Conservation (phyloP, 2,113 vertebrate genomes). For the Centropus unirufus region DNA sequence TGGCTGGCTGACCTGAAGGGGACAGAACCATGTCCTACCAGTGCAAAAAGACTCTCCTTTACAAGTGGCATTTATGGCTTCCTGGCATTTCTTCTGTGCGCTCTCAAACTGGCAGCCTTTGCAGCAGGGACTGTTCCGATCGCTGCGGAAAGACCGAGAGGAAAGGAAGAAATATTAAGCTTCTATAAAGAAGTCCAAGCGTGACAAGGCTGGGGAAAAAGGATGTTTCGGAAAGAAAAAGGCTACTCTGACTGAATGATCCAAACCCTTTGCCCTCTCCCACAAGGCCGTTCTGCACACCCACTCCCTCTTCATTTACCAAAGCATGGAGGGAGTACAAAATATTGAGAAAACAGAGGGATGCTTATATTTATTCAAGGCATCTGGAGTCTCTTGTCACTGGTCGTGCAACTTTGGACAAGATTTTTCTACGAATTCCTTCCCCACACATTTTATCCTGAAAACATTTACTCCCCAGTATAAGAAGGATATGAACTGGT, state of each 20-base stretch:
- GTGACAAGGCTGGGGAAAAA: background rate
- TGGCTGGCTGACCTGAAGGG: background rate
- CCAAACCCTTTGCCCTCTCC: background rate
- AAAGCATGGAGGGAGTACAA: background rate
- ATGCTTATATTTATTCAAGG: background rate
- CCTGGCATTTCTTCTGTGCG: conserved; percentile 89
- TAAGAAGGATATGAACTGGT: no score
- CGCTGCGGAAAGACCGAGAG: conserved; percentile 76
- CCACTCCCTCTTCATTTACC: background rate
- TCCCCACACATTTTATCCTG: background rate
- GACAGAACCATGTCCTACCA: conserved; percentile 74
- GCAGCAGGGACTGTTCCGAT: conserved; percentile 96
- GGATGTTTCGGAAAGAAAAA: background rate
- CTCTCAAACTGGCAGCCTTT: conserved; percentile 86
- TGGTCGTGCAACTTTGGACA: background rate
- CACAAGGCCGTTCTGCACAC: background rate
- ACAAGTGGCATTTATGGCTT: conserved; percentile 94
- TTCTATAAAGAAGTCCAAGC: background rate
- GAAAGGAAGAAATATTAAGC: background rate
- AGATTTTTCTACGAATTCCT: background rate
- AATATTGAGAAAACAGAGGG: background rate
- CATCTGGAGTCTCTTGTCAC: background rate
- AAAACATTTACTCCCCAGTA: no score
- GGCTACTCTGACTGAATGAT: background rate
- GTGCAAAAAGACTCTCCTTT: conserved; percentile 92